These are phyloP conservation scores for Pseudoips prasinana DNA, from an alignment of 2,888 invertebrate species.

Conservation along the genomic window DNA sequence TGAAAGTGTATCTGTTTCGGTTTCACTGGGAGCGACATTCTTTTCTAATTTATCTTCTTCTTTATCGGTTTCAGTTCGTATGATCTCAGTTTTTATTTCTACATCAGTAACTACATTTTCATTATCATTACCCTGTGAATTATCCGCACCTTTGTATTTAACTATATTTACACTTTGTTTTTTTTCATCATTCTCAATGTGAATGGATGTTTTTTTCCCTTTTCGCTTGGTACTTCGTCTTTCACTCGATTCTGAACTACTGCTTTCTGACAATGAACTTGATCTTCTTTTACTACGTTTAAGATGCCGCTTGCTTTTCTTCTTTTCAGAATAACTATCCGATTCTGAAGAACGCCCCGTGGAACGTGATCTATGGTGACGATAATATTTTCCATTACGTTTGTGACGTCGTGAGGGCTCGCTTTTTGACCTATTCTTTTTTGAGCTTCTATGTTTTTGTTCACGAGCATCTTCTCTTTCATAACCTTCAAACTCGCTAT, in stretches of 20 bases:
- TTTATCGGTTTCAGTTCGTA: conserved; percentile 49
- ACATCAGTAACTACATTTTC: conserved; percentile 31
- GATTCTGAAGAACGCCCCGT: conserved; percentile 56
- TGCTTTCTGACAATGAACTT: conserved; percentile 66
- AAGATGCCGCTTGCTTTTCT: conserved; percentile 64
- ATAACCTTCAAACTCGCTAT: conserved; percentile 61
- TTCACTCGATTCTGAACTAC: conserved; percentile 70
- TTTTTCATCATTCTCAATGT: conserved; percentile 66
- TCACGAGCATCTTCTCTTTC: conserved; percentile 44
- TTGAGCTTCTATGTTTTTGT: conserved; percentile 49
- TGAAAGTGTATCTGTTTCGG: conserved; percentile 72
- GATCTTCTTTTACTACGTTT: conserved; percentile 69
- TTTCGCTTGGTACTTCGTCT: conserved; percentile 66
- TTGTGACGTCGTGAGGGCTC: conserved; percentile 65
- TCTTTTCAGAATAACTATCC: conserved; percentile 59
- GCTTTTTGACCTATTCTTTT: conserved; percentile 73
- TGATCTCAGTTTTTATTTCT: conserved; percentile 31
- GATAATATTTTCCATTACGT: conserved; percentile 50
- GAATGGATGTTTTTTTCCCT: conserved; percentile 74
- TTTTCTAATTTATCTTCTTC: conserved; percentile 47
- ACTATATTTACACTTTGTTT: conserved; percentile 75
- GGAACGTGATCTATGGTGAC: conserved; percentile 55
- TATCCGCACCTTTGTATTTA: conserved; percentile 59
- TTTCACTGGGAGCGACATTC: conserved; percentile 65
- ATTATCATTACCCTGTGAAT: conserved; percentile 37